phyloP scores from a whole-genome alignment of 2,888 invertebrate species.

The Prionchulus punctatus region DNA sequence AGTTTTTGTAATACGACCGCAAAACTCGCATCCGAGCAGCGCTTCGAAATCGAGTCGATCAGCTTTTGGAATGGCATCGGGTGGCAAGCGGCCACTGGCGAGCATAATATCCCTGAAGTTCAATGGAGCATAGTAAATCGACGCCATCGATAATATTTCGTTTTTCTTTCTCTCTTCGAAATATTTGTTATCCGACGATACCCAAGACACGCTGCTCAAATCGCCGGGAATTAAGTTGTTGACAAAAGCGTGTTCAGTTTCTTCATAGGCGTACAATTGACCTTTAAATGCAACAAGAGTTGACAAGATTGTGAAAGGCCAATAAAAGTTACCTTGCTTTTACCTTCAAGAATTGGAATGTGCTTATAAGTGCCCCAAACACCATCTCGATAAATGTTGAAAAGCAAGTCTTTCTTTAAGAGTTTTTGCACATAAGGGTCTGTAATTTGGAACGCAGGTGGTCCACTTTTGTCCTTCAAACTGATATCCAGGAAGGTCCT shows the following conservation, averaged over 20 bases:
- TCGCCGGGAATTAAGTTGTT: conserved; percentile 83
- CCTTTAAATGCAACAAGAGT: conserved; percentile 21
- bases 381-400: conserved; percentile 63
- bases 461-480: not conserved
- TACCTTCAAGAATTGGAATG: conserved; percentile 47
- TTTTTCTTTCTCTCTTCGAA: conserved; percentile 31
- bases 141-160: not conserved
- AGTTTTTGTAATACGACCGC: conserved; percentile 44
- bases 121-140: conserved; percentile 77
- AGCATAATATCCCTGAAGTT: conserved; percentile 98
- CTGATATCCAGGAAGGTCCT: not conserved
- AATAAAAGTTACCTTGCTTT: too few species aligned
- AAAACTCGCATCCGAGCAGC: conserved; percentile 50
- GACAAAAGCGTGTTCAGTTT: conserved; percentile 78
- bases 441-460: not conserved
- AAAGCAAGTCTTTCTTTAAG: conserved; percentile 53
- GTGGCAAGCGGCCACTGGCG: conserved; percentile 86
- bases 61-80: conserved; percentile 76
- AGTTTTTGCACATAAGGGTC: conserved; percentile 24
- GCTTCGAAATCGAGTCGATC: conserved; percentile 52
- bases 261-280: conserved; percentile 23
- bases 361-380: conserved; percentile 76
- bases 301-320: not conserved
- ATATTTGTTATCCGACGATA: conserved; percentile 61
- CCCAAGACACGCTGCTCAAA: conserved; percentile 76